phyloP scores from a whole-genome alignment of 2,113 vertebrate genomes.

The Orientallactaga bullata region DNA sequence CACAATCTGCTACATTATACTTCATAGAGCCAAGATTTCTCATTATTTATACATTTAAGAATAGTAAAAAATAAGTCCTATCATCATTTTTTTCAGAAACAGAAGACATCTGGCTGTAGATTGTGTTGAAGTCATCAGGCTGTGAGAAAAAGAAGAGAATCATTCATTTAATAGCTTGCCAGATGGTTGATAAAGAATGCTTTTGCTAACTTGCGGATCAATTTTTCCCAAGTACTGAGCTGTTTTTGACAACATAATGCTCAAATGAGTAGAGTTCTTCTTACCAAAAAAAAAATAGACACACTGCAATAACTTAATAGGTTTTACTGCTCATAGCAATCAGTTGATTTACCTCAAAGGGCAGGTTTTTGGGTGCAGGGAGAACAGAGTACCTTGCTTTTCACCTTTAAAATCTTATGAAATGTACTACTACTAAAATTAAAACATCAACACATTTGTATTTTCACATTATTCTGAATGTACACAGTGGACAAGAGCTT shows the following conservation, averaged over 20 bases:
- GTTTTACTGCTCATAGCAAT: background rate
- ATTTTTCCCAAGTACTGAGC: conserved; percentile 1
- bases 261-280: background rate
- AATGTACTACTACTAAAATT: background rate
- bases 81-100: conserved; percentile 74
- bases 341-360: background rate
- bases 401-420: background rate
- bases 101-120: conserved; percentile 42
- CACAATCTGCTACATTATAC: background rate
- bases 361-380: background rate
- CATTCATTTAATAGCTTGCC: conserved; percentile 9
- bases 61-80: conserved; percentile 54
- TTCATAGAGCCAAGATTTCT: conserved; percentile 14
- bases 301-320: background rate
- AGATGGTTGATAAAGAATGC: conserved; percentile 64
- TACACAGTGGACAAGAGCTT: background rate
- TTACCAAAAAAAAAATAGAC: background rate
- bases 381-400: background rate
- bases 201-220: conserved; percentile 51
- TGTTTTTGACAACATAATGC: conserved; percentile 46
- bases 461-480: background rate
- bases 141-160: background rate
- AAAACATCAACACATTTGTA: background rate
- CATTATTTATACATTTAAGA: conserved; percentile 58
- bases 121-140: conserved; percentile 72